phyloP scores from a whole-genome alignment of 2,888 invertebrate genomes.

The Cremastobaeus sp. region DNA sequence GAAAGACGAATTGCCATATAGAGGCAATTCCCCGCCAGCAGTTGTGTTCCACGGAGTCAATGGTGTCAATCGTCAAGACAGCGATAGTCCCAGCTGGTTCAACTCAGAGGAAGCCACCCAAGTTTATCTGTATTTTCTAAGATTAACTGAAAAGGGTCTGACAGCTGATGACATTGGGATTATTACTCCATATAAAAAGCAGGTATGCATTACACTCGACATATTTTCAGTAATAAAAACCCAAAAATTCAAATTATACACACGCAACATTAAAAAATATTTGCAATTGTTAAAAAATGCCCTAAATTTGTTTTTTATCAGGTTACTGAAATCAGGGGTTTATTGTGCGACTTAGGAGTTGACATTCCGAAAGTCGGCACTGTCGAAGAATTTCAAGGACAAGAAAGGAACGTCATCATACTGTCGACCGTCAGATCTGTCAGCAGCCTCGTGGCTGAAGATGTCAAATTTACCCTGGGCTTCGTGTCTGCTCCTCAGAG shows the following conservation, averaged over 20 bases:
- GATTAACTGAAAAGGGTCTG: slow-evolving; percentile 84
- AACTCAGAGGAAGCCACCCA: slow-evolving; percentile 90
- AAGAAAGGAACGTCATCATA: slow-evolving; percentile 86
- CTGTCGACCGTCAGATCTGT: slow-evolving; percentile 84
- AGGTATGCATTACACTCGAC: slow-evolving; percentile 82
- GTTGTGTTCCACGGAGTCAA: slow-evolving; percentile 86
- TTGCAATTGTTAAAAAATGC: too few species aligned
- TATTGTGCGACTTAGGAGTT: slow-evolving; percentile 80
- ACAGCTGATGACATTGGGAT: slow-evolving; percentile 88
- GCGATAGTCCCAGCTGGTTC: slow-evolving; percentile 92
- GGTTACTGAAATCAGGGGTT: slow-evolving; percentile 82
- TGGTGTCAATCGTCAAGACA: slow-evolving; percentile 84
- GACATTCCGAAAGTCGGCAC: slow-evolving; percentile 85
- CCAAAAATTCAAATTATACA: too few species aligned
- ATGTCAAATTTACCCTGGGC: slow-evolving; percentile 82
- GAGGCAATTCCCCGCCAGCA: slow-evolving; percentile 78
- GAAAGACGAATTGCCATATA: slow-evolving; percentile 74
- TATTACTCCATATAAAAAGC: slow-evolving; percentile 94
- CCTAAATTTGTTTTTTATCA: too few species aligned
- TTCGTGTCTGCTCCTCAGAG: slow-evolving; percentile 88
- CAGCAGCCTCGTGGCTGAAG: slow-evolving; percentile 75
- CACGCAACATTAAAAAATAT: too few species aligned
- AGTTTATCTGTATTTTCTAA: slow-evolving; percentile 82
- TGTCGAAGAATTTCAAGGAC: slow-evolving; percentile 93
- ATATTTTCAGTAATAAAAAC: too few species aligned